Evolutionary conservation across 1,140 invertebrate genomes (phyloP).

Genomic region (Atta cephalotes): DNA sequence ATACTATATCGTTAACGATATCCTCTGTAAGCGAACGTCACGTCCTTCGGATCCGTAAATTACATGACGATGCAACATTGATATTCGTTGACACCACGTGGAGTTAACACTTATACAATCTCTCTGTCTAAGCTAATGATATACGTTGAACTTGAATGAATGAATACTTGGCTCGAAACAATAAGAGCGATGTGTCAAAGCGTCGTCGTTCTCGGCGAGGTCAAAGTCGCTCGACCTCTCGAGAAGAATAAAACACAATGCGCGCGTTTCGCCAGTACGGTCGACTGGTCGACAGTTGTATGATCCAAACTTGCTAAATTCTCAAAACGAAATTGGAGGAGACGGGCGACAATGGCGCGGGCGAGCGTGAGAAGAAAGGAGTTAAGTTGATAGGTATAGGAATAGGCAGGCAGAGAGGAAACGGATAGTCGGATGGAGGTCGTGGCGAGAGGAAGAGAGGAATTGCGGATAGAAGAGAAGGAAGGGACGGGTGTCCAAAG

Average conservation of each 20-base stretch:
- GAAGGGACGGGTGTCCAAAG: constrained; percentile 75
- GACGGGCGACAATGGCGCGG: constrained; percentile 16
- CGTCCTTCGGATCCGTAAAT: constrained; percentile 69
- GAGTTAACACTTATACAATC: constrained; percentile 63
- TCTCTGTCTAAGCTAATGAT: constrained; percentile 2
- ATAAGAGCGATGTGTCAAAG: neutral
- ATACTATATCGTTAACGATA: constrained; percentile 56
- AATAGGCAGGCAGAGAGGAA: constrained; percentile 33
- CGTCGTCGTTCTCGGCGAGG: neutral
- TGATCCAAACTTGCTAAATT: constrained; percentile 60
- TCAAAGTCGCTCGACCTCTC: constrained; percentile 52
- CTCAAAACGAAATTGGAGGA: constrained; percentile 55
- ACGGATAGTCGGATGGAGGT: constrained; percentile 51
- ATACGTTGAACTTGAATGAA: constrained; percentile 26
- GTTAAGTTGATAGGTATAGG: constrained; percentile 6
- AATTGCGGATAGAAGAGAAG: constrained; percentile 72
- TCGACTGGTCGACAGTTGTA: constrained; percentile 45
- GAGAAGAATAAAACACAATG: neutral
- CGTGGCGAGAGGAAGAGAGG: constrained; percentile 25
- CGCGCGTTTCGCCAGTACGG: constrained; percentile 46
- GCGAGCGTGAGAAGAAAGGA: constrained; percentile 59
- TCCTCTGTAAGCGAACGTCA: constrained; percentile 40
- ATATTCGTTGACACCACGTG: neutral
- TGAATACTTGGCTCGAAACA: neutral
- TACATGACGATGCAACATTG: constrained; percentile 34